A percentile compares a stretch with the other conserved stretches of the same genome.
phyloP scores from a whole-genome alignment of 2,888 invertebrate genomes.

The Galeruca laticollis region DNA sequence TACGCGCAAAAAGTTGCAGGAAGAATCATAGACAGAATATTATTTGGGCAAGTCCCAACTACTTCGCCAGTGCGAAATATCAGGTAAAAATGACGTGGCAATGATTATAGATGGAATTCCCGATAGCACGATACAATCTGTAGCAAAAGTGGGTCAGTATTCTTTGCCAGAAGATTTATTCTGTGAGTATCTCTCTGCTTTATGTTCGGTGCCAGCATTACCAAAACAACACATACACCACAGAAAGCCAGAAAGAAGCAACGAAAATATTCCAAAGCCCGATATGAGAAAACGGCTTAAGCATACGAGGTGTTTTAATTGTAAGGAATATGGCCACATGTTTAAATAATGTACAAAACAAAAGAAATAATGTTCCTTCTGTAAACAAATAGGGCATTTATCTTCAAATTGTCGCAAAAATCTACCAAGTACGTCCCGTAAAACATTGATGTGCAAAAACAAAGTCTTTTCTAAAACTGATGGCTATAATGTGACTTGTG shows the following conservation, averaged over 20 bases:
- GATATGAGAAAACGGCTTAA: not conserved
- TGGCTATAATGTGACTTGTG: constrained; percentile 34
- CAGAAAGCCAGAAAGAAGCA: not conserved
- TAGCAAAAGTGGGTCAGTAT: too few relatives aligned
- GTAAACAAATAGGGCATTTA: constrained; percentile 1
- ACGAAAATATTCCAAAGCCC: not conserved
- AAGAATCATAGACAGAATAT: constrained; percentile 36
- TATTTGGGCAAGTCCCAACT: constrained; percentile 41
- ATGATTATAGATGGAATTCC: too few relatives aligned
- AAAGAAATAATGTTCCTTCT: constrained; percentile 14
- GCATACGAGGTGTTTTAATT: constrained; percentile 18
- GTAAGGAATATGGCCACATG: constrained; percentile 22
- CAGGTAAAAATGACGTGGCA: constrained; percentile 35
- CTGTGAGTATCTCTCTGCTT: not conserved
- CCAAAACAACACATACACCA: not conserved
- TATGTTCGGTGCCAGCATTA: not conserved
- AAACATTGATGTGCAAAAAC: not conserved
- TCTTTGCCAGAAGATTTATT: too few relatives aligned
- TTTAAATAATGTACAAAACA: constrained; percentile 16
- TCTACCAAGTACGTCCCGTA: not conserved
- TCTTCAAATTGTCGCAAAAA: not conserved
- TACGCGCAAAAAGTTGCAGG: constrained; percentile 27
- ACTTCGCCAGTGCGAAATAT: constrained; percentile 33
- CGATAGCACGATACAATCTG: too few relatives aligned
- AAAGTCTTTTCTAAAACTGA: not conserved